Base-by-base conservation (phyloP, 2,797 vertebrate genomes). In the Erethizon dorsatum region DNA sequence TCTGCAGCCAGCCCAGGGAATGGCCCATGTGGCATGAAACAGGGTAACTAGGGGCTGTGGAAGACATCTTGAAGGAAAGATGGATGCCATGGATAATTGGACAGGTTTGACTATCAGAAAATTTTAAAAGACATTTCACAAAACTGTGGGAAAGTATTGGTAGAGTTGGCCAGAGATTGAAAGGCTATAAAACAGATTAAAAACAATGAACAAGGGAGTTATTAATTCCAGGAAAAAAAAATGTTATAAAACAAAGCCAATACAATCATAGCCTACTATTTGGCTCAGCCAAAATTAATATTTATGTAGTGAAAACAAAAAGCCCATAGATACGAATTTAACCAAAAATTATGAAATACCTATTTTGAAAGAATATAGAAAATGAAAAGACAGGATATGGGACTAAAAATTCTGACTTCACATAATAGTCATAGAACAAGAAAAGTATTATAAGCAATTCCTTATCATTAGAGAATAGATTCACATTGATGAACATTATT, bases 331-430 rank as follows among this genome's bases (percentile, higher is more conserved):
- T 47, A 61, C 63, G 37, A 6, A 73, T 88, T 82, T 82, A 92
- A 95, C 6, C n/a, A 45, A 87, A 95, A 78, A 37, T 18, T 79
- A 75, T 87, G 20, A 78, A 91, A 84, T 52, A 82, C 65, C 3
- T 37, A 65, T 52, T 59, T 12, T 91, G n/a, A 96, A 95, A 96
- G 54, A 52, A 67, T 50, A 78, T 0, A 77, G 22, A 8, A 57
- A 15, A 57, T 80, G 20, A 84, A n/a, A n/a, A 77, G 24, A 88
- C 3, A 41, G 4, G 17, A 12, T 6, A 41, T 4, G 6, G 83
- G 11, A 80, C 47, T 47, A 41, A 52, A 95, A 73, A 78, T 86
- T 93, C 87, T 93, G 67, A 83, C n/a, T 87, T 94, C 37, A 75
- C 24, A 78, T 91, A 87, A 26, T 87, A 91, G 17, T 79, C 69